Conservation (phyloP, 2,113 vertebrate species). For the Miniopterus natalensis region DNA sequence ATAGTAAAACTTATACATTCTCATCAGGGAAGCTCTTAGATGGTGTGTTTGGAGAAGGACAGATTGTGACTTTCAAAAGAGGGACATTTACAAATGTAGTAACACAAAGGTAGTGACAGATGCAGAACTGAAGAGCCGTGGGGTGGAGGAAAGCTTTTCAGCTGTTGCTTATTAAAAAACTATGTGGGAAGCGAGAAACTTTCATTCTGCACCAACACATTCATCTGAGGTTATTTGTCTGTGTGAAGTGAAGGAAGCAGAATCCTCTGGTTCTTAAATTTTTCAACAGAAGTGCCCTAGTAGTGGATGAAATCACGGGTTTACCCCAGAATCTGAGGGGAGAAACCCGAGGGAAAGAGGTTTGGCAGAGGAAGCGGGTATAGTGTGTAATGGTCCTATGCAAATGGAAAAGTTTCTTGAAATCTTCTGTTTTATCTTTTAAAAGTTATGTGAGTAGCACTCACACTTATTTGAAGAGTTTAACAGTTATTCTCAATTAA, state of each 20-base stretch:
- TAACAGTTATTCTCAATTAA: neutral
- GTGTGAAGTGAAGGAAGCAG: constrained; percentile 65
- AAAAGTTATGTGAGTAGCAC: neutral
- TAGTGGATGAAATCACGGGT: neutral
- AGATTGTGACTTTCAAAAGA: constrained; percentile 79
- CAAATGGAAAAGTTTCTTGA: neutral
- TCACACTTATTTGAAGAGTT: neutral
- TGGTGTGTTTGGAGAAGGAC: constrained; percentile 63
- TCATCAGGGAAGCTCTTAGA: constrained; percentile 66
- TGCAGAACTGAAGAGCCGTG: constrained; percentile 63
- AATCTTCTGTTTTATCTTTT: neutral
- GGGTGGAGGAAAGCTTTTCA: constrained; percentile 69
- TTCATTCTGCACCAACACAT: constrained; percentile 65
- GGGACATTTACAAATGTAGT: constrained; percentile 77
- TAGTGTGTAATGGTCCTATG: neutral
- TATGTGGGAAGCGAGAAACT: constrained; percentile 80
- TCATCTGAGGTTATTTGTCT: constrained; percentile 73
- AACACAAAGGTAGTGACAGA: constrained; percentile 81
- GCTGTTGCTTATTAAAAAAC: constrained; percentile 78
- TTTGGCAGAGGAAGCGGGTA: neutral
- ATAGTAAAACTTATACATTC: constrained; percentile 51
- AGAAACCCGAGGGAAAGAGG: neutral
- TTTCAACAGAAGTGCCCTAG: neutral
- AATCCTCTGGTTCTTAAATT: constrained; percentile 60
- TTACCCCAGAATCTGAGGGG: neutral